Conservation (phyloP, 2,113 vertebrate species). For the human (Homo sapiens) region DNA sequence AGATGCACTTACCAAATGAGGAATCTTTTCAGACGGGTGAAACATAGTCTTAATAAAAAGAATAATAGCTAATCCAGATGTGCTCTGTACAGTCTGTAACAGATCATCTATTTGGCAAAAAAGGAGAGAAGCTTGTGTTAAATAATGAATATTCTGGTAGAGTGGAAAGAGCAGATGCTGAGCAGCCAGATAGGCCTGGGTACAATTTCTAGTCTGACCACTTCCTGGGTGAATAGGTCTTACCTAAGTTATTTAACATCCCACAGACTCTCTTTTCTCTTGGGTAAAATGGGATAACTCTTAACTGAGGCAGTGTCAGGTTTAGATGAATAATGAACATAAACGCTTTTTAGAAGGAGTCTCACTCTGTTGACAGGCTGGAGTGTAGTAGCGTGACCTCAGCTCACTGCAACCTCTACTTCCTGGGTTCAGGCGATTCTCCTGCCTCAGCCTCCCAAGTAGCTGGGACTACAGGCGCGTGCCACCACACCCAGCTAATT, state of each 20-base stretch:
- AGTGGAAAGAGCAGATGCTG: not conserved
- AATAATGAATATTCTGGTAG: not conserved
- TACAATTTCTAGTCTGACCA: not conserved
- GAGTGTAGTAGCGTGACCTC: no score
- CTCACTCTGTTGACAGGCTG: no score
- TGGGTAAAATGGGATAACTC: not conserved
- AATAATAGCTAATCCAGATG: conserved; percentile 93
- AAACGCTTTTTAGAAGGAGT: not conserved
- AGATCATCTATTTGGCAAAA: conserved; percentile 86
- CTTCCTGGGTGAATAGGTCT: not conserved
- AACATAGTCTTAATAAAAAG: conserved; percentile 89
- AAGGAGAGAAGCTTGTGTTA: conserved; percentile 28
- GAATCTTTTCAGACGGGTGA: conserved; percentile 86
- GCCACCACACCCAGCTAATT: no score
- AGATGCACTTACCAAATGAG: conserved; percentile 88
- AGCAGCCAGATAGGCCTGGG: not conserved
- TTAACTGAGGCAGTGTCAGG: not conserved
- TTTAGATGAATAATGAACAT: conserved; percentile 27
- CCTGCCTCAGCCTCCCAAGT: no score
- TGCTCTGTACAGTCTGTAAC: conserved; percentile 92
- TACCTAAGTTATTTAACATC: not conserved
- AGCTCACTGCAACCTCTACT: no score
- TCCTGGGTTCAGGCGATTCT: no score
- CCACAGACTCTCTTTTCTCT: not conserved
- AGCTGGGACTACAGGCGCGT: no score